phyloP scores from a whole-genome alignment of 2,888 invertebrate species.

The Esperia sulphurella region DNA sequence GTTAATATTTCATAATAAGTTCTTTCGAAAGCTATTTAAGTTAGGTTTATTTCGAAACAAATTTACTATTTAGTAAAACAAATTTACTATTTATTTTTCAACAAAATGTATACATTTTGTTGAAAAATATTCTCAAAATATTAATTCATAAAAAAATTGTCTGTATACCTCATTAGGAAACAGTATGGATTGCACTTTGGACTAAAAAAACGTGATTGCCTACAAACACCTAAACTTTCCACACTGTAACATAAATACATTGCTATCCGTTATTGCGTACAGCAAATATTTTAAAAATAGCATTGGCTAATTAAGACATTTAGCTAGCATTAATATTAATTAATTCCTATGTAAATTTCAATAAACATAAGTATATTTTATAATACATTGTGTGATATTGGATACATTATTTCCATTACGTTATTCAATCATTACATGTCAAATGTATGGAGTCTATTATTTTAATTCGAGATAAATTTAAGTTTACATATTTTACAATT shows the following conservation, averaged over 20 bases:
- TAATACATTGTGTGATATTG: conserved; percentile 64
- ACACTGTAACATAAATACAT: conserved; percentile 60
- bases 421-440: conserved; percentile 34
- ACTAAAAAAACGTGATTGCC: conserved; percentile 1
- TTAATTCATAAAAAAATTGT: background rate
- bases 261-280: conserved; percentile 60
- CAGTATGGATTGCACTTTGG: background rate
- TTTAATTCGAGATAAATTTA: conserved; percentile 39
- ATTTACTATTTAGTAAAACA: too few relatives aligned
- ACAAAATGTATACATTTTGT: too few relatives aligned
- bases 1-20: conserved; percentile 1
- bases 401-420: conserved; percentile 45
- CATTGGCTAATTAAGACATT: conserved; percentile 74
- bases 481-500: conserved; percentile 70
- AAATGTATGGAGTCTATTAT: conserved; percentile 25
- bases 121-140: background rate
- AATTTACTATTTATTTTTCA: too few relatives aligned
- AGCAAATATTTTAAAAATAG: conserved; percentile 75
- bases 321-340: conserved; percentile 56
- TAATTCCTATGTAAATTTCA: conserved; percentile 61
- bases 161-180: background rate
- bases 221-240: conserved; percentile 12
- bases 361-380: conserved; percentile 58
- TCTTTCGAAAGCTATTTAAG: background rate
- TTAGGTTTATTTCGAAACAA: background rate